Evolutionary conservation across 2,888 invertebrate genomes (phyloP).

Genomic region (Epistrophe eligans): DNA sequence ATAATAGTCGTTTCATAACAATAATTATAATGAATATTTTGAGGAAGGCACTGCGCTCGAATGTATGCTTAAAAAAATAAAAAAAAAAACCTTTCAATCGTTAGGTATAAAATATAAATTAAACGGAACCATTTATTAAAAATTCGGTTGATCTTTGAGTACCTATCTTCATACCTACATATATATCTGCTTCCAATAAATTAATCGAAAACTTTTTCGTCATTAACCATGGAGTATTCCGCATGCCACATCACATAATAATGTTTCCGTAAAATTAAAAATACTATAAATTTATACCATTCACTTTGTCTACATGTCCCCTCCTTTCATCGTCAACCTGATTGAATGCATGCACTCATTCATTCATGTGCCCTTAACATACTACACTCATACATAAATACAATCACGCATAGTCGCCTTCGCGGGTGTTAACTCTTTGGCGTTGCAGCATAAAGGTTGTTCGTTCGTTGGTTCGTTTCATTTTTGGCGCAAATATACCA

Average conservation of each 20-base stretch:
- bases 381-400: background rate
- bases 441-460: conserved; percentile 47
- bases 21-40: too few relatives aligned
- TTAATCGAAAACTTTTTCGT: conserved; percentile 8
- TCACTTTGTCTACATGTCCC: background rate
- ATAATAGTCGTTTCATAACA: too few relatives aligned
- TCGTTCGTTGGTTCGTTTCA: background rate
- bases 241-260: conserved; percentile 8
- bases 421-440: conserved; percentile 34
- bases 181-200: conserved; percentile 4
- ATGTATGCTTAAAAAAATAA: background rate
- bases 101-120: too few relatives aligned
- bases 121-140: background rate
- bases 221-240: background rate
- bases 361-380: background rate
- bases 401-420: conserved; percentile 24
- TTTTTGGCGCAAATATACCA: conserved; percentile 14
- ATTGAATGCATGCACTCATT: conserved; percentile 31
- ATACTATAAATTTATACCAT: background rate
- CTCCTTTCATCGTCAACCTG: conserved; percentile 15
- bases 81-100: background rate
- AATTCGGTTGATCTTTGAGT: conserved; percentile 1
- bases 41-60: too few relatives aligned
- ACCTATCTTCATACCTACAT: background rate
- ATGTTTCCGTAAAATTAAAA: conserved; percentile 7